Evolutionary conservation across 2,113 vertebrate genomes (phyloP).

Genomic region (Dunckerocampus dactyliophorus): DNA sequence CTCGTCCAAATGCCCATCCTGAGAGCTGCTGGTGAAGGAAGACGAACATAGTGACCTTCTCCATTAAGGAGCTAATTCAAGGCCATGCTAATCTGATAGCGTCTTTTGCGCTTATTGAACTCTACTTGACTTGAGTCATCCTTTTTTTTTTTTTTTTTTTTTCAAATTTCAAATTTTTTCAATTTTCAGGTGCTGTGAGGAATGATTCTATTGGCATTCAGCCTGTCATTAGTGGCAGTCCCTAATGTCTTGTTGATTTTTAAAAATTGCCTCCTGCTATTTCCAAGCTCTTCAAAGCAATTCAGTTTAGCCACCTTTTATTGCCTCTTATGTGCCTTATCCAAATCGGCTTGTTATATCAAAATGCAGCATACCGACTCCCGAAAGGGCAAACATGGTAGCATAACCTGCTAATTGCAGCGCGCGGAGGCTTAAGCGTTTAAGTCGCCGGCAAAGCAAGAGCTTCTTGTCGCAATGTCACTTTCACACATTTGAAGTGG

Average conservation of each 20-base stretch:
- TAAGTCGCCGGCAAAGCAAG: background rate
- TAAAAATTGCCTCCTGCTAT: too few species aligned
- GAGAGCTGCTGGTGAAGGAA: slow-evolving; percentile 19
- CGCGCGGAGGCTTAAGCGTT: slow-evolving; percentile 3
- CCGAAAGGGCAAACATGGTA: slow-evolving; percentile 12
- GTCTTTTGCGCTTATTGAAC: background rate
- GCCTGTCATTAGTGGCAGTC: too few species aligned
- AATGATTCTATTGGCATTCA: too few species aligned
- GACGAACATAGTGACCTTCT: slow-evolving; percentile 17
- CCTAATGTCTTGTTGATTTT: too few species aligned
- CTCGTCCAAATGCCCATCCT: background rate
- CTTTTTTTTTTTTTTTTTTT: too few species aligned
- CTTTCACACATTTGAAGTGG: slow-evolving; percentile 2
- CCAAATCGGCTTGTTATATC: too few species aligned
- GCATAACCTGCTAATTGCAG: background rate
- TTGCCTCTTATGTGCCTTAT: too few species aligned
- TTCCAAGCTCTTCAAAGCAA: too few species aligned
- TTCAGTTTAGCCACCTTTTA: too few species aligned
- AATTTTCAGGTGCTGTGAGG: background rate
- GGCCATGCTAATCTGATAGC: slow-evolving; percentile 27
- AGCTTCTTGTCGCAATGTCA: background rate
- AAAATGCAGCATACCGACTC: slow-evolving; percentile 9
- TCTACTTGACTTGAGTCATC: background rate
- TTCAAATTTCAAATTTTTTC: too few species aligned
- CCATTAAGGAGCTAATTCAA: slow-evolving; percentile 26